Conservation (phyloP, 2,797 vertebrate genomes). For the Gephyroberyx darwinii region DNA sequence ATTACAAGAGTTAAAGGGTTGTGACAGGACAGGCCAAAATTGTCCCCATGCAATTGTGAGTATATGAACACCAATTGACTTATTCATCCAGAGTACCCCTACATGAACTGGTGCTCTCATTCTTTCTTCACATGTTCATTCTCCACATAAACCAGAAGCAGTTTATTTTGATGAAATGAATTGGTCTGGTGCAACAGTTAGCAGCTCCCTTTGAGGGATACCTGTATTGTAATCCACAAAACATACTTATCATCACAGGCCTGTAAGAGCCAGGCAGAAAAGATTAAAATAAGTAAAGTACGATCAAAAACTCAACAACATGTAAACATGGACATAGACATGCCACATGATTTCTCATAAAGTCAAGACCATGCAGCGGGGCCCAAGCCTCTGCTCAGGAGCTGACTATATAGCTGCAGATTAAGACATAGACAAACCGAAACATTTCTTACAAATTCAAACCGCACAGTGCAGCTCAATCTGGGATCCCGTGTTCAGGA, state of each 20-base stretch:
- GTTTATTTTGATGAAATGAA: background rate
- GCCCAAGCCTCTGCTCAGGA: constrained; percentile 22
- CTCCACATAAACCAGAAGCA: background rate
- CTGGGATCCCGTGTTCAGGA: constrained; percentile 49
- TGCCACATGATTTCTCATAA: background rate
- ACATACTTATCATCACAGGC: background rate
- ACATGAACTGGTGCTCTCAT: background rate
- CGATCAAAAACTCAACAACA: constrained; percentile 1
- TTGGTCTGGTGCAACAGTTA: background rate
- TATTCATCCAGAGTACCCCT: too few species aligned
- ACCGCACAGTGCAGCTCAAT: constrained; percentile 42
- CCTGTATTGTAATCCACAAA: background rate
- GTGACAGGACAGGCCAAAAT: too few species aligned
- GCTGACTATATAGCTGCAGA: constrained; percentile 25
- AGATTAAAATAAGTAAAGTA: too few species aligned
- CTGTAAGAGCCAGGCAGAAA: background rate
- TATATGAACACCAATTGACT: too few species aligned
- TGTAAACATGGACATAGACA: background rate
- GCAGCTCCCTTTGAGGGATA: background rate
- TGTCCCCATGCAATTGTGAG: too few species aligned
- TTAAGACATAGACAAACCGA: constrained; percentile 43
- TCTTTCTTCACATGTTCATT: background rate
- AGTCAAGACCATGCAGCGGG: background rate
- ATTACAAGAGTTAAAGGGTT: too few species aligned
- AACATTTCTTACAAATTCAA: constrained; percentile 53